Conservation (phyloP, 2,113 vertebrate genomes). For the Phaetusa simplex region DNA sequence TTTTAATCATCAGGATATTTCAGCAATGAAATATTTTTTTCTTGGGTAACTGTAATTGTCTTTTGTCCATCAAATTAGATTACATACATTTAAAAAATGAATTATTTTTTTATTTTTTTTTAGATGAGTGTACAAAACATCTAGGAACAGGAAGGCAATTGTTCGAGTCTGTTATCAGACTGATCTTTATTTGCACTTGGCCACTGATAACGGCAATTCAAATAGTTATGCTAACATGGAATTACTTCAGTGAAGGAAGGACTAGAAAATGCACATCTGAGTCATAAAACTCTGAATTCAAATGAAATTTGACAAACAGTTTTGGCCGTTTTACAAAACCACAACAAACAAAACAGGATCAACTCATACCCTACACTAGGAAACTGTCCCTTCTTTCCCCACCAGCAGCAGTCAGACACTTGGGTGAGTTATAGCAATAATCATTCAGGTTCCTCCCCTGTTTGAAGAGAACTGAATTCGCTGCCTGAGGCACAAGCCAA, state of each 20-base stretch:
- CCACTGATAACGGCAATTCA: background rate
- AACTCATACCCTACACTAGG: background rate
- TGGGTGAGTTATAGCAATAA: background rate
- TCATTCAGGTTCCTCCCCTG: background rate
- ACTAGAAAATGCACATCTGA: background rate
- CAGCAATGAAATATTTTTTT: background rate
- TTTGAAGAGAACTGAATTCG: background rate
- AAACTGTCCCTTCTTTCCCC: too few relatives aligned
- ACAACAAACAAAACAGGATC: background rate
- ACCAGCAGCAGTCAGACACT: background rate
- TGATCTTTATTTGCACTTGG: background rate
- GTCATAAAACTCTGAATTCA: background rate
- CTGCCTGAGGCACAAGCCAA: background rate
- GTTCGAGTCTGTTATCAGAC: background rate
- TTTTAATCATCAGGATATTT: background rate
- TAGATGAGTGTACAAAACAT: background rate
- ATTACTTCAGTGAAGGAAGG: background rate
- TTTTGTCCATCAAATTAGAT: background rate
- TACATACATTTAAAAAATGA: background rate
- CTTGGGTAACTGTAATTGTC: background rate
- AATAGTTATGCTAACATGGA: background rate
- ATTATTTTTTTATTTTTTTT: background rate
- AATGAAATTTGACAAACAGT: background rate
- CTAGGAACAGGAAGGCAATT: background rate
- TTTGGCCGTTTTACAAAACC: background rate